Percentiles rank a stretch among this genome's conserved stretches.
These are phyloP conservation scores for Perognathus longimembris DNA, from an alignment of 2,113 vertebrate species.

Conservation along the genomic window DNA sequence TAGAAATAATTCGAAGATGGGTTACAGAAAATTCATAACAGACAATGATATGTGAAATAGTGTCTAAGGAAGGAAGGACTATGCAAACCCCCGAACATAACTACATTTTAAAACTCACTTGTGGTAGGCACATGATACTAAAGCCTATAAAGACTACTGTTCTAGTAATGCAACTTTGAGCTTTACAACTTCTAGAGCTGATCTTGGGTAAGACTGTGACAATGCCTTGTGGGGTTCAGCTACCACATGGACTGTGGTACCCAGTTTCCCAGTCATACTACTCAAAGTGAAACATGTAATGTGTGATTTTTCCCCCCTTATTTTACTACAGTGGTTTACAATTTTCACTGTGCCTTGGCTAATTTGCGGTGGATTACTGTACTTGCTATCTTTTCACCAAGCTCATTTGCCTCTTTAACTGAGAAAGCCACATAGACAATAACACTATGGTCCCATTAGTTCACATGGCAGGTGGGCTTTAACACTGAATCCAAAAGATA, in stretches of 20 bases:
- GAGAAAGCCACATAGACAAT: background rate
- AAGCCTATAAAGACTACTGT: background rate
- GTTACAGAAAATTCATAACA: background rate
- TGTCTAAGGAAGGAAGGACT: background rate
- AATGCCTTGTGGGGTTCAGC: background rate
- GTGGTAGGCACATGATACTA: background rate
- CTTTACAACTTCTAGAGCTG: background rate
- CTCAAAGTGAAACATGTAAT: background rate
- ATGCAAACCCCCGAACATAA: background rate
- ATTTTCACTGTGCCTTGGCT: slow-evolving; percentile 37
- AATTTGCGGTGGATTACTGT: slow-evolving; percentile 35
- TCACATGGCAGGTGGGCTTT: slow-evolving; percentile 58
- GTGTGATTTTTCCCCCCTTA: background rate
- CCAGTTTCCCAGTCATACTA: background rate
- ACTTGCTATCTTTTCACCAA: slow-evolving; percentile 46
- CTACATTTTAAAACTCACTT: background rate
- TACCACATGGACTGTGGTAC: background rate
- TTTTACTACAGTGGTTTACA: background rate
- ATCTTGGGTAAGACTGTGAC: background rate
- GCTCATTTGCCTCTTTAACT: slow-evolving; percentile 59
- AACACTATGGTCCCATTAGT: background rate
- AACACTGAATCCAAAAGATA: slow-evolving; percentile 43
- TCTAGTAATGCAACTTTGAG: background rate
- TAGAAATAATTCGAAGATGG: background rate
- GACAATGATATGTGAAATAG: background rate